Evolutionary conservation across 2,888 invertebrate species (phyloP).

Genomic region (Masnerella sp.): DNA sequence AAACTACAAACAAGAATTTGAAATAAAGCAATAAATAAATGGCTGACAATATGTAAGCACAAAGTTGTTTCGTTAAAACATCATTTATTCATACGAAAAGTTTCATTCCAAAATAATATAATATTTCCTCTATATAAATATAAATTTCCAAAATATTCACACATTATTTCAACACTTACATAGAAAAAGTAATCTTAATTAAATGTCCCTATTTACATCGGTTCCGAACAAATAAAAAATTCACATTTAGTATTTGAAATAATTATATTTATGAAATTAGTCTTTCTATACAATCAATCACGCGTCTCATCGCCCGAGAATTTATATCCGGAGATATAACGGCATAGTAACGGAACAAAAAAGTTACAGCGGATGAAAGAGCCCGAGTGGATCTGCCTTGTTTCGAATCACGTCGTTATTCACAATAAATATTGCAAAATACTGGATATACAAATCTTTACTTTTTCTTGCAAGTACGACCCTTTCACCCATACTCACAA

Average conservation of each 20-base stretch:
- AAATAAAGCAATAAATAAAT: constrained; percentile 24
- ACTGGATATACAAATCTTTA: constrained; percentile 30
- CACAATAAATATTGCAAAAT: constrained; percentile 71
- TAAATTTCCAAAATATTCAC: constrained; percentile 52
- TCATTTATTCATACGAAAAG: constrained; percentile 47
- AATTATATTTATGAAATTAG: constrained; percentile 78
- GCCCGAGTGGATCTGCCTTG: constrained; percentile 72
- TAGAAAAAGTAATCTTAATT: constrained; percentile 36
- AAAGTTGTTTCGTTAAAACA: constrained; percentile 24
- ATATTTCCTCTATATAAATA: constrained; percentile 44
- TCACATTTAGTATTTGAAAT: constrained; percentile 73
- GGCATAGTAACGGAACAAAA: constrained; percentile 68
- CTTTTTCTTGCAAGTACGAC: neutral
- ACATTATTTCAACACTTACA: constrained; percentile 40
- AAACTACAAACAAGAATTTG: no score
- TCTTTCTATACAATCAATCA: constrained; percentile 77
- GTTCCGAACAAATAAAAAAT: constrained; percentile 48
- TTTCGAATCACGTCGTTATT: constrained; percentile 59
- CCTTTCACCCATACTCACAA: neutral
- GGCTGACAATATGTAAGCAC: constrained; percentile 2
- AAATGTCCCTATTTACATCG: constrained; percentile 48
- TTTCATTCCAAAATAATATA: constrained; percentile 46
- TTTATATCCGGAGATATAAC: constrained; percentile 67
- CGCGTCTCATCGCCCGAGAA: constrained; percentile 67
- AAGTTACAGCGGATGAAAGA: constrained; percentile 67